Evolutionary conservation across 1,140 invertebrate genomes (phyloP).

Genomic region (Melanaphis sacchari): DNA sequence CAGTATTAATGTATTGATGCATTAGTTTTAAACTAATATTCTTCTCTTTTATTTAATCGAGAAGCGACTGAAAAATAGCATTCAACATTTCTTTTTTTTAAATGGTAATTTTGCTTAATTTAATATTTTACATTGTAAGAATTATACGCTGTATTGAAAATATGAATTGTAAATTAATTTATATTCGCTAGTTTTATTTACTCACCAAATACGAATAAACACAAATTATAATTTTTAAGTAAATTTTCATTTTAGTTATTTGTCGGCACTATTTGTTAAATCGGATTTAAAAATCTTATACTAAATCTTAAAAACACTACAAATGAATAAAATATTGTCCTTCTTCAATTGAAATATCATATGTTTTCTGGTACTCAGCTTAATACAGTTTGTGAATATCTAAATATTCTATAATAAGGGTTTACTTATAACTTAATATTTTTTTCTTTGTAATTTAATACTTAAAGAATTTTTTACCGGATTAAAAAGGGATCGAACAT

Average conservation of each 20-base stretch:
- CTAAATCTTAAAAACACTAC: neutral
- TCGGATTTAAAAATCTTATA: neutral
- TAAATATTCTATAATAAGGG: neutral
- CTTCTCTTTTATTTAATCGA: neutral
- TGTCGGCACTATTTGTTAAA: neutral
- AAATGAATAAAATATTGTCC: neutral
- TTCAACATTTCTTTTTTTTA: neutral
- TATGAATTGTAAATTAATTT: neutral
- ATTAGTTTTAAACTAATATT: neutral
- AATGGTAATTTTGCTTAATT: neutral
- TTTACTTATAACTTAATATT: neutral
- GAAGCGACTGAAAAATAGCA: neutral
- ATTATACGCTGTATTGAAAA: neutral
- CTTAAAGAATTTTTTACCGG: slow-evolving; percentile 17
- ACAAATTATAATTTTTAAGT: neutral
- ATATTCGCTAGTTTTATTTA: neutral
- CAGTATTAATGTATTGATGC: neutral
- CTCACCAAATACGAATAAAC: neutral
- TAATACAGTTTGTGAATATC: neutral
- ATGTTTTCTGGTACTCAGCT: neutral
- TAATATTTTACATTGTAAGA: neutral
- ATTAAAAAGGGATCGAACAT: slow-evolving; percentile 35
- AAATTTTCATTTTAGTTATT: neutral
- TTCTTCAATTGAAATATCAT: slow-evolving; percentile 26
- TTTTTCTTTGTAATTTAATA: slow-evolving; percentile 35